phyloP scores from a whole-genome alignment of 2,888 invertebrate species.

The Drosophila subsilvestris region DNA sequence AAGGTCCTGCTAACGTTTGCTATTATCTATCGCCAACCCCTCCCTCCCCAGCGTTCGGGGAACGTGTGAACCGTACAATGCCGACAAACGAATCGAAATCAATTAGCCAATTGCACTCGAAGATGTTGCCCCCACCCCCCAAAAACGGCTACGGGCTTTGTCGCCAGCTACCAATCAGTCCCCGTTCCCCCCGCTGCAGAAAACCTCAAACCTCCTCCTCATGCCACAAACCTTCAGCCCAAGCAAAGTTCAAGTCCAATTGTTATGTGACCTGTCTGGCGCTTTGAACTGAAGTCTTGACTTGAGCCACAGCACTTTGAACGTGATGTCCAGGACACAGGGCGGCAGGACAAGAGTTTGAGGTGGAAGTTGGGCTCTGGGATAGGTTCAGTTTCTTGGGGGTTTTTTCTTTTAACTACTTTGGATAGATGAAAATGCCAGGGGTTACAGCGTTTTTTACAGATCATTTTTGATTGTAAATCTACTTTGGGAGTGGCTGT shows the following conservation, averaged over 20 bases:
- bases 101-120: conserved; percentile 83
- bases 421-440: neutral
- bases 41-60: conserved; percentile 25
- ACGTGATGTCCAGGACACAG: conserved; percentile 37
- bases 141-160: conserved; percentile 47
- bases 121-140: conserved; percentile 43
- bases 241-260: conserved; percentile 36
- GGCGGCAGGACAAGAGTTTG: conserved; percentile 37
- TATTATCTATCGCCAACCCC: conserved; percentile 35
- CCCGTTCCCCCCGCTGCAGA: neutral
- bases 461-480: neutral
- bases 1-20: conserved; percentile 73
- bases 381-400: neutral
- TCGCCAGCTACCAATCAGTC: conserved; percentile 6
- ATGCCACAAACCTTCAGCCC: neutral
- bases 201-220: neutral
- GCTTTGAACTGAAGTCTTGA: conserved; percentile 47
- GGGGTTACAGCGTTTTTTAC: neutral
- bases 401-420: neutral
- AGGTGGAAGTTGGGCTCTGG: neutral
- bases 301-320: conserved; percentile 22
- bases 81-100: conserved; percentile 80
- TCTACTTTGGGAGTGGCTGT: neutral
- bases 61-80: conserved; percentile 64
- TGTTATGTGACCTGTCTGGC: conserved; percentile 61